Evolutionary conservation across 2,888 invertebrate genomes (phyloP), one percentile per base, ranked within the genome.

Genomic region (Tipula vernalis): DNA sequence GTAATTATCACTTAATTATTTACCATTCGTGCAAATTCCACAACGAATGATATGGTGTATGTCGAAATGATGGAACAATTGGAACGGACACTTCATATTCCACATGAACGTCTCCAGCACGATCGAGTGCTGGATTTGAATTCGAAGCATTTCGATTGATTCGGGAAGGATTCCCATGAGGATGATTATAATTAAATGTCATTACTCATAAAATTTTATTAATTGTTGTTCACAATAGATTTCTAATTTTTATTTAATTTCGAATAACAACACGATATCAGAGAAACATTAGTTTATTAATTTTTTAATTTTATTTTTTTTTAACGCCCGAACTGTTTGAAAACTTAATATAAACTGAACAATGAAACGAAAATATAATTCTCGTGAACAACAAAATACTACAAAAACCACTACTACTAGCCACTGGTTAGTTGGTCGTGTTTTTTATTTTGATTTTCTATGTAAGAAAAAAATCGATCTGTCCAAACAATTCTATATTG

Each of bases 51-150:
- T 92, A 92, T 51, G 92, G 92, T 10, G 92, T 91, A 87, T 92
- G 92, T 47, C 92, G 90, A 87, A 90, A 91, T 41, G 91, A 90
- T 84, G 91, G 90, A 42, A 92, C 90, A 87, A 91, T 90, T 36
- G 91, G 91, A 86, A 92, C 90, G 3, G 92, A 89, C 57, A 92
- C 90, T 88, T 92, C 91, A 88, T 92, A 92, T 88, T 92, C 91
- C 87, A 92, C 91, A 87, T 91, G 91, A 86, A 91, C 88, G 88
- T 91, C 91, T 5, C 87, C 57, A 18, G 57, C 18, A 47, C 89
- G 88, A 57, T 88, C 88, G 88, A 91, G 87, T n/a, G 90, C 88
- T 86, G 91, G 91, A 90, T 91, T 91, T 3, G 91, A 91, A 88
- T 89, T 91, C 36, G 90, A 89, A 87, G 90, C 87, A 87, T 90